A percentile compares a stretch with the other conserved stretches of the same genome.
Evolutionary conservation across 1,140 invertebrate genomes (phyloP).

Genomic region (Gerris buenoi): DNA sequence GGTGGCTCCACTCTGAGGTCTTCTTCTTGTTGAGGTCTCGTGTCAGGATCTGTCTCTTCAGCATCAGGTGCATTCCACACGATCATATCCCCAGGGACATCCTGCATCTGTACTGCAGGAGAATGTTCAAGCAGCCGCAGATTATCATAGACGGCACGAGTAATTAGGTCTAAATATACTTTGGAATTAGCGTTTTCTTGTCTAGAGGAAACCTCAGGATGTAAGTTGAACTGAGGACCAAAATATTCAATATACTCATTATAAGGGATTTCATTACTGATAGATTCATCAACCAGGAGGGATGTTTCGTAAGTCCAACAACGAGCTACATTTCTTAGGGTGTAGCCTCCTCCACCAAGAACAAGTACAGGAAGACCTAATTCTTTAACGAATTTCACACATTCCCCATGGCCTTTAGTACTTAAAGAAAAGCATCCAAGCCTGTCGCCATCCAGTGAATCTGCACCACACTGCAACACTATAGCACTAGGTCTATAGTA

Average conservation of each 20-base stretch:
- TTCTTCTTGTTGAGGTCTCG: slow-evolving; percentile 59
- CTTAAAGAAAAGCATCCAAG: slow-evolving; percentile 78
- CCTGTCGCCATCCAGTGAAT: slow-evolving; percentile 89
- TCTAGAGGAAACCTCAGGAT: slow-evolving; percentile 70
- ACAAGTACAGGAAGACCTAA: slow-evolving; percentile 86
- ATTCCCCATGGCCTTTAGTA: slow-evolving; percentile 86
- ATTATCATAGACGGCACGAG: slow-evolving; percentile 71
- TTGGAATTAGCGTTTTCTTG: slow-evolving; percentile 86
- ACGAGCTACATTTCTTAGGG: slow-evolving; percentile 88
- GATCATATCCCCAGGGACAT: slow-evolving; percentile 56
- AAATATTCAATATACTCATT: slow-evolving; percentile 93
- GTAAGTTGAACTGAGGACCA: slow-evolving; percentile 83
- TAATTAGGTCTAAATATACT: slow-evolving; percentile 76
- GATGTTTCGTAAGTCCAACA: slow-evolving; percentile 99
- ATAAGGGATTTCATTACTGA: slow-evolving; percentile 82
- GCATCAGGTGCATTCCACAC: slow-evolving; percentile 46
- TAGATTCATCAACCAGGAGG: slow-evolving; percentile 74
- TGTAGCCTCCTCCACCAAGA: slow-evolving; percentile 94
- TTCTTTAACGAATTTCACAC: slow-evolving; percentile 90
- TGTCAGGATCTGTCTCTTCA: slow-evolving; percentile 67
- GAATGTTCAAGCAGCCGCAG: slow-evolving; percentile 75
- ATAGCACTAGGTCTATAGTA: slow-evolving; percentile 93
- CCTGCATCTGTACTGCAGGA: slow-evolving; percentile 84
- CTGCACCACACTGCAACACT: slow-evolving; percentile 94
- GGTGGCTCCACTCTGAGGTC: slow-evolving; percentile 73